Evolutionary conservation across 2,888 invertebrate genomes (phyloP).

Genomic region (Cosmia pyralina): DNA sequence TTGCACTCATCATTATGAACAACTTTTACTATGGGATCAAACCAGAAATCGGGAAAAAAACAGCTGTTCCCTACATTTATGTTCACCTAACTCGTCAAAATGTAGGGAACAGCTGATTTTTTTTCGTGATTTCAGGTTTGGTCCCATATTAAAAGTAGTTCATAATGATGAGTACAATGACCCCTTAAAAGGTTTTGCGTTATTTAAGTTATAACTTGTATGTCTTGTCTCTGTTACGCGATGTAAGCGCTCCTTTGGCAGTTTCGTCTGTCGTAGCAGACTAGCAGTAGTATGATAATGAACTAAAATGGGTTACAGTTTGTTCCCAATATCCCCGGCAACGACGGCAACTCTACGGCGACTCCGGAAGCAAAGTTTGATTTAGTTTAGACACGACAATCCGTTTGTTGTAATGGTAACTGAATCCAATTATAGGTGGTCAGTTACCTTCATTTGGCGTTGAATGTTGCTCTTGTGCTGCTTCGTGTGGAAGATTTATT

Average conservation of each 20-base stretch:
- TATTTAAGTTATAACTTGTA: too few relatives aligned
- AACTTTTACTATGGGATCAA: too few relatives aligned
- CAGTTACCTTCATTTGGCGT: constrained; percentile 57
- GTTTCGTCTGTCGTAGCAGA: constrained; percentile 64
- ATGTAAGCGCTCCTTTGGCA: constrained; percentile 63
- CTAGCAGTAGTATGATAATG: constrained; percentile 73
- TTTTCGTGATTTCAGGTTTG: too few relatives aligned
- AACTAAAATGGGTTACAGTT: constrained; percentile 77
- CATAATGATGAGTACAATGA: too few relatives aligned
- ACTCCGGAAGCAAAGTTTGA: constrained; percentile 87
- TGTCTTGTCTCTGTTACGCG: constrained; percentile 63
- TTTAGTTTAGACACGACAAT: constrained; percentile 87
- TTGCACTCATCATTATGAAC: too few relatives aligned
- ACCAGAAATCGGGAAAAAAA: too few relatives aligned
- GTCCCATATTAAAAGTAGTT: too few relatives aligned
- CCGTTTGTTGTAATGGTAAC: constrained; percentile 81
- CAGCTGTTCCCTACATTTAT: too few relatives aligned
- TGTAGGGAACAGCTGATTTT: too few relatives aligned
- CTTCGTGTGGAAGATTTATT: constrained; percentile 66
- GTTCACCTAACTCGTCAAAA: too few relatives aligned
- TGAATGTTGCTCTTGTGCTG: constrained; percentile 57
- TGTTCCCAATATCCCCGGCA: constrained; percentile 75
- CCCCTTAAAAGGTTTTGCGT: too few relatives aligned
- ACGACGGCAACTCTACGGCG: constrained; percentile 73
- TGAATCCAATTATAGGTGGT: constrained; percentile 79